These are phyloP conservation scores for Polyergus mexicanus DNA, from an alignment of 1,140 invertebrate species.

Conservation along the genomic window DNA sequence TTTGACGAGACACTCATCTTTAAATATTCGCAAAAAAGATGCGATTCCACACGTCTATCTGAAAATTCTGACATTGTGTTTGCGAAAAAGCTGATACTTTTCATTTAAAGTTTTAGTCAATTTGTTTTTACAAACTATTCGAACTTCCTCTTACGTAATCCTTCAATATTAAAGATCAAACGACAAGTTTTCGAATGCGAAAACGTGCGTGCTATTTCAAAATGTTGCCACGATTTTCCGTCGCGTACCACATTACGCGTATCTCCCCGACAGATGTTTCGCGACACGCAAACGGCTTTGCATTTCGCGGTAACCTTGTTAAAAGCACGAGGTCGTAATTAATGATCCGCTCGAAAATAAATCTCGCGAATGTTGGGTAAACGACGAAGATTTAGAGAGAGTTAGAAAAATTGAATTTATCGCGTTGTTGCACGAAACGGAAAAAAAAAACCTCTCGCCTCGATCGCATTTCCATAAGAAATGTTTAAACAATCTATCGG, in stretches of 20 bases:
- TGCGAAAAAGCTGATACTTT: no score
- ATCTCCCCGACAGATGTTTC: constrained; percentile 31
- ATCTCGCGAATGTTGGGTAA: constrained; percentile 12
- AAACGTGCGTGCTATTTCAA: not conserved
- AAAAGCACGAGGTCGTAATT: constrained; percentile 14
- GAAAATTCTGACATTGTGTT: no score
- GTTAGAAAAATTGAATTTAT: not conserved
- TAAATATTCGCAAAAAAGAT: not conserved
- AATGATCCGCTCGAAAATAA: constrained; percentile 10
- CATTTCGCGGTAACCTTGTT: constrained; percentile 36
- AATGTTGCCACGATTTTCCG: not conserved
- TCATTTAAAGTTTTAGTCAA: no score
- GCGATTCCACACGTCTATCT: not conserved
- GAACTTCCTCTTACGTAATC: not conserved
- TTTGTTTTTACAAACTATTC: no score
- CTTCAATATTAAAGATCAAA: not conserved
- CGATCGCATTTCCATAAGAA: not conserved
- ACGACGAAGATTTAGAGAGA: not conserved
- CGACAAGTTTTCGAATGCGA: not conserved
- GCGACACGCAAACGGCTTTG: constrained; percentile 31
- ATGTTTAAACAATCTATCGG: constrained; percentile 19
- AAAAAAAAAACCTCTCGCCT: not conserved
- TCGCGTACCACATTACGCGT: constrained; percentile 26
- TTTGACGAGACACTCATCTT: not conserved
- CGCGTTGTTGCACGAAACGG: not conserved